Evolutionary conservation across 2,888 invertebrate genomes (phyloP).

Genomic region (Cordilura impudica): DNA sequence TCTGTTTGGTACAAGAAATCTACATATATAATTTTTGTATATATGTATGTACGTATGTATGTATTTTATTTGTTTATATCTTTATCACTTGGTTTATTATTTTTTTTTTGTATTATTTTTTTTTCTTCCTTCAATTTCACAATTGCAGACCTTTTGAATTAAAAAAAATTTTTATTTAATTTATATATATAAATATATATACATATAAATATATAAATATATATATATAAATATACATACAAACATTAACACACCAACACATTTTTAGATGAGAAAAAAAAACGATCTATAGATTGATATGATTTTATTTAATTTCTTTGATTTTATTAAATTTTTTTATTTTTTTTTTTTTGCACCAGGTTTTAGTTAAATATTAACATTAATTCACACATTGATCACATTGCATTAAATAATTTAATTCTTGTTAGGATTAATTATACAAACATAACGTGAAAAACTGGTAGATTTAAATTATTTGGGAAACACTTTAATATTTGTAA

Average conservation of each 20-base stretch:
- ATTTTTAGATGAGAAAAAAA: background rate
- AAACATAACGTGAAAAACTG: background rate
- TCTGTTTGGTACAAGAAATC: too few relatives aligned
- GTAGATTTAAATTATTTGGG: background rate
- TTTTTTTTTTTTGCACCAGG: background rate
- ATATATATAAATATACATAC: background rate
- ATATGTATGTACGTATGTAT: too few relatives aligned
- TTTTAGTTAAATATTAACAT: background rate
- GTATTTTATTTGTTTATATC: slow-evolving; percentile 54
- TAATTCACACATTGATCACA: background rate
- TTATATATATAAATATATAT: slow-evolving; percentile 7
- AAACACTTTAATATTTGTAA: background rate
- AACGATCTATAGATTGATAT: background rate
- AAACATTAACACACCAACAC: background rate
- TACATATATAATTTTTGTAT: background rate
- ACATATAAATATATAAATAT: background rate
- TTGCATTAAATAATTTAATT: background rate
- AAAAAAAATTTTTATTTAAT: slow-evolving; percentile 8
- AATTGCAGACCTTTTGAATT: slow-evolving; percentile 48
- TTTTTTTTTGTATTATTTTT: background rate
- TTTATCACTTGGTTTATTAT: slow-evolving; percentile 46
- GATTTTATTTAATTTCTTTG: background rate
- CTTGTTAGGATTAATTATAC: background rate
- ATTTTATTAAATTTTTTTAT: background rate
- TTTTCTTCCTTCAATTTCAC: slow-evolving; percentile 33